Evolutionary conservation across 2,888 invertebrate genomes (phyloP), one percentile per base, ranked within the genome.

Genomic region (Epsilonema sp.): DNA sequence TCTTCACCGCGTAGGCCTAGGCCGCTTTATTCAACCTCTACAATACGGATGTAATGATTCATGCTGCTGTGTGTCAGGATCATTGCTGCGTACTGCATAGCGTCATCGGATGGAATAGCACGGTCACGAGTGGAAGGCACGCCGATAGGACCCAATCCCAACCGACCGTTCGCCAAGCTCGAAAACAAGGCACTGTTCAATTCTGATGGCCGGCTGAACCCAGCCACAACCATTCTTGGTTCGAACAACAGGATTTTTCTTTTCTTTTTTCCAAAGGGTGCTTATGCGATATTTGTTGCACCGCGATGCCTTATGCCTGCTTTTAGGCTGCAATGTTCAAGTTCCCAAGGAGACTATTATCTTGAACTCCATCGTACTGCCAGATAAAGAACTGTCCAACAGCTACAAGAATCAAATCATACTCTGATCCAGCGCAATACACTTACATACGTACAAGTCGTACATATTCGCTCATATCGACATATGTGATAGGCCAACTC

Each of bases 331-430:
- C 53, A 80, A 80, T 53, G 92, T 92, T 1, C 79, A 78, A 53
- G 37, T 46, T 25, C 46, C 42, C 21, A 5, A n/a, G 2, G 92
- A 92, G 67, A 84, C 83, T 44, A 82, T 97, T 53, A 74, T 97
- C 3, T 72, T 94, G 3, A 97, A 97, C 69, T 87, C 90, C 1
- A 89, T 97, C 60, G 94, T 97, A 37, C 72, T 97, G 58, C 94
- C 97, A 51, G 85, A 94, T 73, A 97, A 97, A 71, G 89, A 90
- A 62, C 72, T 97, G 16, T 77, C 78, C 22, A 77, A 85, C 57
- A 90, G 86, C 67, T 89, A 85, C 66, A 90, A 90, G 66, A 94
- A 97, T 66, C 92, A 97, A 75, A 97, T 97, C 46, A 90, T 97
- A n/a, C n/a, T n/a, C n/a, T n/a, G n/a, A n/a, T n/a, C n/a, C n/a